These are phyloP conservation scores for Falcunculus frontatus DNA, from an alignment of 2,113 vertebrate species.

Conservation along the genomic window DNA sequence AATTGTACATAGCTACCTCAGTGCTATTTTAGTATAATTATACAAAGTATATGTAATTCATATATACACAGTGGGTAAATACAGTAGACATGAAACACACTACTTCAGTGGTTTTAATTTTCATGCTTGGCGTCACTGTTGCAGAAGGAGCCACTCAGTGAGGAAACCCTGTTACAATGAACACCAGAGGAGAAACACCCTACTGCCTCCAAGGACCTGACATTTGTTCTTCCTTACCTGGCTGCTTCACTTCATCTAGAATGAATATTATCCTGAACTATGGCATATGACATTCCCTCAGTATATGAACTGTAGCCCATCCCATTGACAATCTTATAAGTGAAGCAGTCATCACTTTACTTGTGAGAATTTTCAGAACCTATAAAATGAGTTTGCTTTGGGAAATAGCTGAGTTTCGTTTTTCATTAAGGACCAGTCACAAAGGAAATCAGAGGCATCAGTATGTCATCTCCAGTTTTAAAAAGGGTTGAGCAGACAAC, in stretches of 20 bases:
- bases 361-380: not conserved
- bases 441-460: not conserved
- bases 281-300: not conserved
- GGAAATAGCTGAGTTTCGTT: not conserved
- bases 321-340: not conserved
- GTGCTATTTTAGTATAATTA: not conserved
- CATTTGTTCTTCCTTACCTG: not conserved
- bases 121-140: rapidly evolving
- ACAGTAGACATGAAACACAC: not conserved
- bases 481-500: not conserved
- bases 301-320: not conserved
- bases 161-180: not conserved
- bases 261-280: not conserved
- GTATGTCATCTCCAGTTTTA: not conserved
- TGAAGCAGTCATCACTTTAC: not conserved
- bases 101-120: not conserved
- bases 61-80: not conserved
- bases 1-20: not conserved
- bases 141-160: not conserved
- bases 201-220: not conserved
- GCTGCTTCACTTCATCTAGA: not conserved
- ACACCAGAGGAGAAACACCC: not conserved
- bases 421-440: not conserved
- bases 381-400: not conserved
- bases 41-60: not conserved